Evolutionary conservation across 2,113 vertebrate genomes (phyloP), one percentile per base, ranked within the genome.

Genomic region (Galbula dea): DNA sequence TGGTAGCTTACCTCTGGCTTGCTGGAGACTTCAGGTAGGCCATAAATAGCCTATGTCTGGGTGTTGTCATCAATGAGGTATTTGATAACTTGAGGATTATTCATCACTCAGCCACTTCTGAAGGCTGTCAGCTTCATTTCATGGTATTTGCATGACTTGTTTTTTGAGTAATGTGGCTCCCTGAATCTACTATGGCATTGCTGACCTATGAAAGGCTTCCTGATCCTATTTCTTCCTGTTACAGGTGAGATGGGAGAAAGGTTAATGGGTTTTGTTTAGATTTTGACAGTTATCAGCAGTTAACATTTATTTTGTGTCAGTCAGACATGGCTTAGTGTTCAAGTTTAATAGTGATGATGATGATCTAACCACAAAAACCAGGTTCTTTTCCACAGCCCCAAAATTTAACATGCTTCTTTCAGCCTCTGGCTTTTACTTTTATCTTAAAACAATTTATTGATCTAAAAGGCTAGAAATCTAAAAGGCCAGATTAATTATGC

Each of bases 381-480:
- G 8, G 26, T 41, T 15, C 4, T 52, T 66, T 86, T 68, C n/a
- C 22, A 14, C 8, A 69, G 39, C 9, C 1, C 4, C 26, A 23
- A 72, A 86, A 37, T 7, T 10, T 30, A 67, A 22, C 1, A 7
- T 3, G 7, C 3, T 1, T 16, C 27, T 20, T 29, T 54, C 23
- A 55, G 4, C 4, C 4, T 36, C 9, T 77, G 26, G 4, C 0
- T 0, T 69, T 76, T 78, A 9, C 16, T 69, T 62, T 49, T 63
- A 43, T 16, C 20, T 39, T 39, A 92, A 63, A 94, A 10, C 5
- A 20, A 13, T 58, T 87, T 5, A 13, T 9, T 18, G 48, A 57
- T 51, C 15, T 23, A 37, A 83, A 57, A 55, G 14, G 34, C 21
- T 22, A 36, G 43, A 37, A 49, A 65, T 52, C 3, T 45, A 26